phyloP scores from a whole-genome alignment of 2,888 invertebrate genomes.

The Melinaea marsaeus region DNA sequence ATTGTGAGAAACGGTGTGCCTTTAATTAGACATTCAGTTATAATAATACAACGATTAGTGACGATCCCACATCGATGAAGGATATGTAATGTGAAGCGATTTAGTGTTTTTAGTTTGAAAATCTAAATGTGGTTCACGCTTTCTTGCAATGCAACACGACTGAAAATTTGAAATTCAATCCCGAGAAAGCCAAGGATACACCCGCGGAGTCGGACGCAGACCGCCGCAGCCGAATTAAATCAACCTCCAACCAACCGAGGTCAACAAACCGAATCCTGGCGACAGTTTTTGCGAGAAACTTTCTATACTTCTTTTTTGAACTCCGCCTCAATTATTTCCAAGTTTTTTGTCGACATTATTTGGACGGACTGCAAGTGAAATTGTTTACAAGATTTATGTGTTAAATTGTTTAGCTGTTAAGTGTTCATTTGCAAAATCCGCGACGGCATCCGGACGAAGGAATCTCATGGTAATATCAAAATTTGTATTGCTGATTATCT shows the following conservation, averaged over 20 bases:
- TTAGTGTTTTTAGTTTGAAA: constrained; percentile 26
- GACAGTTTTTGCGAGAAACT: constrained; percentile 69
- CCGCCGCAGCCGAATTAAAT: constrained; percentile 60
- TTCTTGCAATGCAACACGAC: constrained; percentile 58
- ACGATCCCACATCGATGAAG: constrained; percentile 2
- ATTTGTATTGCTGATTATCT: neutral
- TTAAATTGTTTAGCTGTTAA: constrained; percentile 53
- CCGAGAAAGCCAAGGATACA: constrained; percentile 61
- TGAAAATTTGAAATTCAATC: constrained; percentile 76
- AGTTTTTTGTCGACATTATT: constrained; percentile 62
- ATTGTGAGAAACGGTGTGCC: neutral
- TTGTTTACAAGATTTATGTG: constrained; percentile 60
- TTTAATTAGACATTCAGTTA: too few species aligned
- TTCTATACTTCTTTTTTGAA: constrained; percentile 65
- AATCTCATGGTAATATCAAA: neutral
- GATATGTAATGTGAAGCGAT: constrained; percentile 19
- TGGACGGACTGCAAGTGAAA: constrained; percentile 47
- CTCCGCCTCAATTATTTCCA: constrained; percentile 69
- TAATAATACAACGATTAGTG: too few species aligned
- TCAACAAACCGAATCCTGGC: constrained; percentile 56
- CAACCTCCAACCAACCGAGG: constrained; percentile 46
- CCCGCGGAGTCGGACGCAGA: constrained; percentile 41
- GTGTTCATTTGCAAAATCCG: constrained; percentile 26
- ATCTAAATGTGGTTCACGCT: constrained; percentile 50
- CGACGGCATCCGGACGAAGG: constrained; percentile 16